phyloP scores from a whole-genome alignment of 2,797 vertebrate species.

The Uromys caudimaculatus region DNA sequence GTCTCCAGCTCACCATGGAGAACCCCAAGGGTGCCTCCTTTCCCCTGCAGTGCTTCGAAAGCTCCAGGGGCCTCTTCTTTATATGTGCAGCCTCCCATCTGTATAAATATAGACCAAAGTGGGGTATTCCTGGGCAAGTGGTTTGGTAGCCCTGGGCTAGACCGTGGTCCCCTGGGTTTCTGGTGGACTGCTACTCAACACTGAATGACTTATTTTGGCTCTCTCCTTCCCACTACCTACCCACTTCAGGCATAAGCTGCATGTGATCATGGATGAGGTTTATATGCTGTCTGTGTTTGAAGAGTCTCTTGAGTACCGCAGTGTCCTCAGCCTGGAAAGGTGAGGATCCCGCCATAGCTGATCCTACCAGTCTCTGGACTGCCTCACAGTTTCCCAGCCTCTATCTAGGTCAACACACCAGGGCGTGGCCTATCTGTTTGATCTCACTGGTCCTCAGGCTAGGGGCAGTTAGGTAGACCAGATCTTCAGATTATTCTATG shows the following conservation, averaged over 20 bases:
- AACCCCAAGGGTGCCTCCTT: accelerated
- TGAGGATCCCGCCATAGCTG: conserved; percentile 78
- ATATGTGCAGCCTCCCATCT: neutral
- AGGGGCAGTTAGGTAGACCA: neutral
- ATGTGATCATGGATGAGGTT: conserved; percentile 96
- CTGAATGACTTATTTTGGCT: neutral
- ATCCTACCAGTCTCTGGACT: accelerated
- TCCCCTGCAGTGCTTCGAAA: neutral
- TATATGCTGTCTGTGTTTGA: conserved; percentile 98
- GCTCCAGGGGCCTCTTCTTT: neutral
- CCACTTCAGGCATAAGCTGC: conserved; percentile 92
- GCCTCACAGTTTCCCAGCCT: accelerated
- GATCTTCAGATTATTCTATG: neutral
- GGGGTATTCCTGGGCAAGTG: neutral
- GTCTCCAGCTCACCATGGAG: neutral
- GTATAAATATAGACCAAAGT: neutral
- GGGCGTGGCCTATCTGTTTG: neutral
- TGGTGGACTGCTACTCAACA: too few species aligned
- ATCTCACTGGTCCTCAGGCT: neutral
- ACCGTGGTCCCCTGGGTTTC: neutral
- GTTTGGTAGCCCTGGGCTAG: neutral
- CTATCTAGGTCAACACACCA: neutral
- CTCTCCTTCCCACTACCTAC: neutral
- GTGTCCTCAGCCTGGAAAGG: conserved; percentile 94
- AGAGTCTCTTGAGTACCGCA: conserved; percentile 90